These are phyloP conservation scores for Proteles cristata DNA, from an alignment of 2,113 vertebrate species.

Conservation along the genomic window DNA sequence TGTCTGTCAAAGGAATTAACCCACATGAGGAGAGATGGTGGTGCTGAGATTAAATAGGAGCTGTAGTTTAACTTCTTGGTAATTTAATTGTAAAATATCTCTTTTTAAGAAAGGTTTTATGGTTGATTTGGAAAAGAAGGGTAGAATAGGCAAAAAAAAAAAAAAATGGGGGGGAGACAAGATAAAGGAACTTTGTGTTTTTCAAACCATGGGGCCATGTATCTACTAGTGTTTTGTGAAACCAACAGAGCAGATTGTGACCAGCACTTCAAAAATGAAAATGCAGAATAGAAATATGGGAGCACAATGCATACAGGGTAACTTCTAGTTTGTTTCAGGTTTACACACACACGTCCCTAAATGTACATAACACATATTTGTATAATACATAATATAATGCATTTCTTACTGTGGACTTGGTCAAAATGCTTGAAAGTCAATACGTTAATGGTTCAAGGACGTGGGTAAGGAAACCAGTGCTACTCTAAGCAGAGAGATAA, in stretches of 20 bases:
- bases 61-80: neutral
- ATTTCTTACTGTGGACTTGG: neutral
- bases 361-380: neutral
- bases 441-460: neutral
- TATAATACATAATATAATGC: neutral
- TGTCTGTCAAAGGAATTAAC: neutral
- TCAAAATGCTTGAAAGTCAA: conserved; percentile 17
- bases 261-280: neutral
- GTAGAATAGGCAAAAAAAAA: neutral
- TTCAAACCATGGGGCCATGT: neutral
- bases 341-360: neutral
- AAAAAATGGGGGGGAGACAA: neutral
- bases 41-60: neutral
- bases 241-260: neutral
- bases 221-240: neutral
- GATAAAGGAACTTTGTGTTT: neutral
- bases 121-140: neutral
- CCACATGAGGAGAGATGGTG: neutral
- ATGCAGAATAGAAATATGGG: neutral
- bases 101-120: neutral
- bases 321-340: neutral
- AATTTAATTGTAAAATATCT: neutral
- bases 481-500: neutral
- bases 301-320: neutral
- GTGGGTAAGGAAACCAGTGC: neutral